These are phyloP conservation scores for Apodemus speciosus DNA, from an alignment of 2,113 vertebrate genomes.

Conservation along the genomic window DNA sequence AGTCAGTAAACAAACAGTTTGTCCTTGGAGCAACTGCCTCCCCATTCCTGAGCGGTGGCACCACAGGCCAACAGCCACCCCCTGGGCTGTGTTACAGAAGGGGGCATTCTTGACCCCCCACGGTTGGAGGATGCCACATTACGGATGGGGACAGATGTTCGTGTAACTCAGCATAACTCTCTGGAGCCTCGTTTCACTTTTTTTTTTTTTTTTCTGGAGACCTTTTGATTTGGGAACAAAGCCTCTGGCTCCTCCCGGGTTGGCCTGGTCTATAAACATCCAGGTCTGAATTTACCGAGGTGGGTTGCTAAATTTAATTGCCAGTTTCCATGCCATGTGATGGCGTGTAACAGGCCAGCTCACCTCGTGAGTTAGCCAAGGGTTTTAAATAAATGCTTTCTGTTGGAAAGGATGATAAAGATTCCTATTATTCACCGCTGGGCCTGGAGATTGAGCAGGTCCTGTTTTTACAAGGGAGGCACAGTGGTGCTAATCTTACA, in stretches of 20 bases:
- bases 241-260: constrained; percentile 43
- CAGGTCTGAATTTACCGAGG: constrained; percentile 67
- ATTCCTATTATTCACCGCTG: constrained; percentile 80
- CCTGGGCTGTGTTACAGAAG: not conserved
- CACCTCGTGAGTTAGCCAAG: constrained; percentile 81
- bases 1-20: constrained; percentile 56
- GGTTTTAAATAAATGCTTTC: constrained; percentile 85
- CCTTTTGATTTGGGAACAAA: constrained; percentile 65
- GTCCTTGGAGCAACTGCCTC: constrained; percentile 45
- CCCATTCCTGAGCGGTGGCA: not conserved
- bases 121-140: not conserved
- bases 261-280: constrained; percentile 64
- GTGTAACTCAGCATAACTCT: constrained; percentile 43
- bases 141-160: constrained; percentile 65
- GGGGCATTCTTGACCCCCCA: not conserved
- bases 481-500: constrained; percentile 65
- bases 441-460: constrained; percentile 71
- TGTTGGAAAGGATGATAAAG: constrained; percentile 85
- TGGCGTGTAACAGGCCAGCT: constrained; percentile 83
- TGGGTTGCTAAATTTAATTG: constrained; percentile 85
- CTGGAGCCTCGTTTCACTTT: constrained; percentile 48
- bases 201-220: constrained; percentile 55
- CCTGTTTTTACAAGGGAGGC: constrained; percentile 42
- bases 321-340: constrained; percentile 82
- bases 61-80: not conserved